Evolutionary conservation across 2,113 vertebrate species (phyloP), one percentile per base, ranked within the genome.

Genomic region (Myrmecobius fasciatus): DNA sequence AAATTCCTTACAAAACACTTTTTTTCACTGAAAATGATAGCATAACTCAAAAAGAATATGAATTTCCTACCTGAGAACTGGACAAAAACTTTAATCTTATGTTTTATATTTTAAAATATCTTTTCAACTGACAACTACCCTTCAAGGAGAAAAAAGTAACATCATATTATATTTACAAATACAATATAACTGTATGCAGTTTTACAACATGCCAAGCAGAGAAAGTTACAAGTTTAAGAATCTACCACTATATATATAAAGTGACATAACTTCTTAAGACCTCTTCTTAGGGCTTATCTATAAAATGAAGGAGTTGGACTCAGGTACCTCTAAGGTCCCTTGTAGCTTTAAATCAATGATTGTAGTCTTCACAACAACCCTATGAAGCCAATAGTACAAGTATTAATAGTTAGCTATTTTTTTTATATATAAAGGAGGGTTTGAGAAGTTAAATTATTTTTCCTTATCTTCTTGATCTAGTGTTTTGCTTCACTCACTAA

Each of bases 211-310:
- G 24, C 89, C 10, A 25, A 31, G 0, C 25, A 47, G 9, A 89
- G 10, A 89, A 4, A 96, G 60, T 46, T 67, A 49, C 51, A 53
- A 43, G 24, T 93, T 53, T 91, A 95, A 93, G 93, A n/a, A 52
- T 0, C 43, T 8, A 67, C 31, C n/a, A 20, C 67, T 83, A 83
- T 43, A 6, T 83, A 17, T 43, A 14, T 83, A 43, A 83, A 83
- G 67, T 83, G 20, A n/a, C 60, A 43, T 43, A 24, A 83, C 20
- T 83, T 83, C n/a, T 83, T 6, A 0, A 7, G n/a, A 20, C 20
- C 6, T 43, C 20, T 83, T 20, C 43, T 22, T 17, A 51, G 6
- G 9, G 49, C 17, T 83, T 83, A 43, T 83, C 67, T 83, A 20
- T 43, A 83, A 43, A 83, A 43, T 83, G 67, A 43, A 83, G 17